Evolutionary conservation across 2,888 invertebrate species (phyloP).

Genomic region (Orchesellides sinensis): DNA sequence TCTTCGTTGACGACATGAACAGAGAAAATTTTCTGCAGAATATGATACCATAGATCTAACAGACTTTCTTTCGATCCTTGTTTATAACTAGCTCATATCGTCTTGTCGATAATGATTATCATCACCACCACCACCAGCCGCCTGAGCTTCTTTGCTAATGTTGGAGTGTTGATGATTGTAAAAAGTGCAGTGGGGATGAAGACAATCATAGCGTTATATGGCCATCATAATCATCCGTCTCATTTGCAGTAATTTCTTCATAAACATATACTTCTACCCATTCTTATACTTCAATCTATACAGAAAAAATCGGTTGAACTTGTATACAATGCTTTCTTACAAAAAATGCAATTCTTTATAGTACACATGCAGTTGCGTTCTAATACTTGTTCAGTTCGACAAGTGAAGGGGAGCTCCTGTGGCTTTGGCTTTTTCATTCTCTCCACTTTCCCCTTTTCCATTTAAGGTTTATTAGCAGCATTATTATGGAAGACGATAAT

Average conservation of each 20-base stretch:
- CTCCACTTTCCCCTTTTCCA: slow-evolving; percentile 49
- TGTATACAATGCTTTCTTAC: neutral
- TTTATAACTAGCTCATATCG: slow-evolving; percentile 37
- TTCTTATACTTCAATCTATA: too few species aligned
- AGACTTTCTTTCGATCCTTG: slow-evolving; percentile 1
- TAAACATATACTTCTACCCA: too few species aligned
- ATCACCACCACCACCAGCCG: slow-evolving; percentile 32
- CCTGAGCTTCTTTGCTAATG: too few species aligned
- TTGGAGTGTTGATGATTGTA: too few species aligned
- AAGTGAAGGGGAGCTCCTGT: slow-evolving; percentile 46
- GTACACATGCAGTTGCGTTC: slow-evolving; percentile 21
- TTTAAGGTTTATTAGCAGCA: slow-evolving; percentile 62
- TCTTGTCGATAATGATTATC: slow-evolving; percentile 62
- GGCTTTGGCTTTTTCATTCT: slow-evolving; percentile 42
- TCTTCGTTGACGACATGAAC: slow-evolving; percentile 10
- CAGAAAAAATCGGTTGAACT: too few species aligned
- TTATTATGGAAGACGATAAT: slow-evolving; percentile 59
- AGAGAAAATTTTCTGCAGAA: neutral
- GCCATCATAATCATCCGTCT: slow-evolving; percentile 61
- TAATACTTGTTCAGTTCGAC: slow-evolving; percentile 46
- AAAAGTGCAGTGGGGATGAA: slow-evolving; percentile 41
- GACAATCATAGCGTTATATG: slow-evolving; percentile 60
- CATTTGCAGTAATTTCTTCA: slow-evolving; percentile 64
- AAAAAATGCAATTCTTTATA: slow-evolving; percentile 48
- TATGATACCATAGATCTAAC: too few species aligned